phyloP scores from a whole-genome alignment of 2,888 invertebrate species.

The Hesperia comma region DNA sequence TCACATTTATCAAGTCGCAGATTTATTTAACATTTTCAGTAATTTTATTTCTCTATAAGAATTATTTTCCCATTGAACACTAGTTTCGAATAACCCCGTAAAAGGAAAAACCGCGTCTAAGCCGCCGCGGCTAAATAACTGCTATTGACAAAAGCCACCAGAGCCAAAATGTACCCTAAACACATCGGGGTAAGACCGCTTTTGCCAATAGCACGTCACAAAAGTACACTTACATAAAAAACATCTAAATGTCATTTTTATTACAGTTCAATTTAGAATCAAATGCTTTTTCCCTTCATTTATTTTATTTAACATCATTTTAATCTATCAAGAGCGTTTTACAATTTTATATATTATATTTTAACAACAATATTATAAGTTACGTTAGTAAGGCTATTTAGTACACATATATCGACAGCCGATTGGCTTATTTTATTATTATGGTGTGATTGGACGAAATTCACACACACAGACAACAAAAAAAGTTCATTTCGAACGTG shows the following conservation, averaged over 20 bases:
- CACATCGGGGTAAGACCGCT: conserved; percentile 12
- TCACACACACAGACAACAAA: conserved; percentile 24
- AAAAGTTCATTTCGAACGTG: conserved; percentile 27
- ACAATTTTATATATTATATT: conserved; percentile 62
- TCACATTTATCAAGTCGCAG: no score
- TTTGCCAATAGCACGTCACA: conserved; percentile 45
- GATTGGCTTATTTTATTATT: conserved; percentile 46
- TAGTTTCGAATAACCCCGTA: conserved; percentile 11
- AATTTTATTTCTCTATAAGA: not conserved
- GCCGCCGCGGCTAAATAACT: conserved; percentile 5
- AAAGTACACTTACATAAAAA: conserved; percentile 49
- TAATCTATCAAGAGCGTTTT: conserved; percentile 71
- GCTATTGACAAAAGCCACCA: conserved; percentile 28
- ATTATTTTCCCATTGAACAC: conserved; percentile 7
- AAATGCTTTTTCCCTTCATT: conserved; percentile 73
- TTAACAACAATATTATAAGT: conserved; percentile 63
- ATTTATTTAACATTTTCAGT: no score
- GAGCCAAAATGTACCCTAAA: conserved; percentile 34
- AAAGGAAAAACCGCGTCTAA: conserved; percentile 8
- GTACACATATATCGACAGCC: conserved; percentile 67
- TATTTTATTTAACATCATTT: conserved; percentile 65
- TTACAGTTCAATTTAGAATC: conserved; percentile 82
- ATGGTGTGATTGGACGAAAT: conserved; percentile 58
- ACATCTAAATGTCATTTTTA: conserved; percentile 78
- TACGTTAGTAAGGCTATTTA: conserved; percentile 82